Evolutionary conservation across 2,113 vertebrate genomes (phyloP).

Genomic region (Cottus gobio): DNA sequence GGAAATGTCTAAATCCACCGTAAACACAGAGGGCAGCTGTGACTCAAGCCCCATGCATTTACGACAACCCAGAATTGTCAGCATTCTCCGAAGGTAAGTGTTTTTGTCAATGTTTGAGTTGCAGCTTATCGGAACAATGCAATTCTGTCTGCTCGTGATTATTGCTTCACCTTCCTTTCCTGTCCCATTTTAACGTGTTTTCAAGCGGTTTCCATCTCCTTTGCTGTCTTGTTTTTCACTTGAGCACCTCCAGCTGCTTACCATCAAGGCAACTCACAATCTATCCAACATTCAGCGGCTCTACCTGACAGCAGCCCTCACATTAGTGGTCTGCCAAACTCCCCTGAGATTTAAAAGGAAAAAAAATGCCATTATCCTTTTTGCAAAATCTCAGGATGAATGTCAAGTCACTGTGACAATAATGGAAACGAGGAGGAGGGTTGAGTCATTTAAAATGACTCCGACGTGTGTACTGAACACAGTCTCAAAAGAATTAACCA

Average conservation of each 20-base stretch:
- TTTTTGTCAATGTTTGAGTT: not conserved
- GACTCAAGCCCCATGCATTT: not conserved
- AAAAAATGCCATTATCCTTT: conserved; percentile 11
- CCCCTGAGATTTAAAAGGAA: conserved; percentile 4
- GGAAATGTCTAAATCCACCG: not conserved
- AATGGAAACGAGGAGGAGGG: not conserved
- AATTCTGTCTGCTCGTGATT: not conserved
- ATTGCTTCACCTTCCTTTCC: not conserved
- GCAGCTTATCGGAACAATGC: not conserved
- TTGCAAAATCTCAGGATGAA: not conserved
- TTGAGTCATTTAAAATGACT: conserved; percentile 25
- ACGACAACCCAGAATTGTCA: not conserved
- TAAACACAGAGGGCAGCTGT: not conserved
- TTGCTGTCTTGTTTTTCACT: not conserved
- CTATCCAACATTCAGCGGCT: not conserved
- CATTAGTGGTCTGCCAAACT: not conserved
- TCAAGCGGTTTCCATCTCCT: not conserved
- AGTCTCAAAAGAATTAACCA: not conserved
- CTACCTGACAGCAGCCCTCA: not conserved
- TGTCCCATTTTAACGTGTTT: not conserved
- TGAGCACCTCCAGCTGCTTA: conserved; percentile 1
- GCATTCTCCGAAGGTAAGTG: not conserved
- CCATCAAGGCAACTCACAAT: conserved; percentile 3
- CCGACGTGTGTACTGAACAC: not conserved
- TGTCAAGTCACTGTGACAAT: conserved; percentile 3